phyloP scores from a whole-genome alignment of 2,888 invertebrate species.

The Cetonia aurata region DNA sequence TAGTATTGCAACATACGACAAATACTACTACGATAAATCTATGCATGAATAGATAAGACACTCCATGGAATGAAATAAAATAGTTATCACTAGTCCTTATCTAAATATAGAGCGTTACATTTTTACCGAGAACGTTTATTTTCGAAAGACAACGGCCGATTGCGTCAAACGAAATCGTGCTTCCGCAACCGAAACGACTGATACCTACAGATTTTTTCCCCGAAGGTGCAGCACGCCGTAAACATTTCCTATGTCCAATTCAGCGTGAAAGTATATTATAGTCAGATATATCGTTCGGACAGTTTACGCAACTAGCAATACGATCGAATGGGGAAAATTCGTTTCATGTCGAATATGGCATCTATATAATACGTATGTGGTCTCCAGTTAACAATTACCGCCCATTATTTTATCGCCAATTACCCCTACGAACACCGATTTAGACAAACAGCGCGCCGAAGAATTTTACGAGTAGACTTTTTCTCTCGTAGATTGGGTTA shows the following conservation, averaged over 20 bases:
- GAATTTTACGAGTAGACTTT: neutral
- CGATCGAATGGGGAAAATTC: neutral
- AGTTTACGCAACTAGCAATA: conserved; percentile 35
- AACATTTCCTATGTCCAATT: conserved; percentile 28
- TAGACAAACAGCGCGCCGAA: neutral
- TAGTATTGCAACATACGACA: too few species aligned
- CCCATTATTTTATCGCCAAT: conserved; percentile 4
- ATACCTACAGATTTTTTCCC: conserved; percentile 21
- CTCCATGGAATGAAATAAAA: neutral
- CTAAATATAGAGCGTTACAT: neutral
- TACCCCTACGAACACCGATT: conserved; percentile 10
- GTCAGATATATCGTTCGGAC: conserved; percentile 24
- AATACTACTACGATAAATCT: too few species aligned
- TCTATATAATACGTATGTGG: conserved; percentile 1
- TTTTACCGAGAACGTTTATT: conserved; percentile 3
- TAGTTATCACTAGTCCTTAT: neutral
- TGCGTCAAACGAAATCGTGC: conserved; percentile 12
- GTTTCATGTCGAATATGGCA: conserved; percentile 10
- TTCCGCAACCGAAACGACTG: conserved; percentile 14
- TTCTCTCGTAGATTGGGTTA: neutral
- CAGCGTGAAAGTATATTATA: conserved; percentile 34
- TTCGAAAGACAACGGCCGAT: conserved; percentile 13
- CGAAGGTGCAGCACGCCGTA: conserved; percentile 16
- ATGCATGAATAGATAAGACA: too few species aligned
- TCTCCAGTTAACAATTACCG: conserved; percentile 4